These are phyloP conservation scores for Ophraella communa DNA, from an alignment of 2,888 invertebrate species.

Conservation along the genomic window DNA sequence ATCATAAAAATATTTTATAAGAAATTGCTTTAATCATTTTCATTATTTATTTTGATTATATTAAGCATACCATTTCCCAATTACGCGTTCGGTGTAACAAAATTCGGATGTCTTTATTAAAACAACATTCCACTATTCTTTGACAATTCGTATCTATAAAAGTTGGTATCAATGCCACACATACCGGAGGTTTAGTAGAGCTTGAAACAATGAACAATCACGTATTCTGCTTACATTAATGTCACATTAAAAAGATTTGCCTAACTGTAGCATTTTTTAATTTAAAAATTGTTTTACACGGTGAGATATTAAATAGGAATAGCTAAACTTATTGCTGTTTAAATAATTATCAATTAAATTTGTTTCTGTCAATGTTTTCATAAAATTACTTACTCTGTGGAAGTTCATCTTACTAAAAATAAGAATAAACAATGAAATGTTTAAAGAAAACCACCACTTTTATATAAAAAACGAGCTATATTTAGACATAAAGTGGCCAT, in stretches of 20 bases:
- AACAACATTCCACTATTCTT: background rate
- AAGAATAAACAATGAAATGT: too few species aligned
- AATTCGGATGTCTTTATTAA: background rate
- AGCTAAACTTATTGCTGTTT: background rate
- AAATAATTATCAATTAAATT: too few species aligned
- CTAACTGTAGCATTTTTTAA: conserved; percentile 4
- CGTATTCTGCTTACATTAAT: background rate
- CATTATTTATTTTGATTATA: background rate
- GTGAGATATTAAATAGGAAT: background rate
- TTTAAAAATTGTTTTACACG: background rate
- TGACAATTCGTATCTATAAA: background rate
- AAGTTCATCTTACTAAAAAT: too few species aligned
- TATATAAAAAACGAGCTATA: too few species aligned
- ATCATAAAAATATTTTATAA: background rate
- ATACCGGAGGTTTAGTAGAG: conserved; percentile 18
- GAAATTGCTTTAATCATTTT: background rate
- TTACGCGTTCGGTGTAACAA: background rate
- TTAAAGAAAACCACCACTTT: too few species aligned
- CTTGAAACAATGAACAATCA: conserved; percentile 20
- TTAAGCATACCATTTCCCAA: background rate
- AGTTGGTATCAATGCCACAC: conserved; percentile 11
- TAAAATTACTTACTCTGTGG: too few species aligned
- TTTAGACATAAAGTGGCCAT: too few species aligned
- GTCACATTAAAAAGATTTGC: conserved; percentile 15
- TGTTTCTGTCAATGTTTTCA: too few species aligned